Conservation (phyloP, 2,113 vertebrate species). For the Illadopsis cleaveri region DNA sequence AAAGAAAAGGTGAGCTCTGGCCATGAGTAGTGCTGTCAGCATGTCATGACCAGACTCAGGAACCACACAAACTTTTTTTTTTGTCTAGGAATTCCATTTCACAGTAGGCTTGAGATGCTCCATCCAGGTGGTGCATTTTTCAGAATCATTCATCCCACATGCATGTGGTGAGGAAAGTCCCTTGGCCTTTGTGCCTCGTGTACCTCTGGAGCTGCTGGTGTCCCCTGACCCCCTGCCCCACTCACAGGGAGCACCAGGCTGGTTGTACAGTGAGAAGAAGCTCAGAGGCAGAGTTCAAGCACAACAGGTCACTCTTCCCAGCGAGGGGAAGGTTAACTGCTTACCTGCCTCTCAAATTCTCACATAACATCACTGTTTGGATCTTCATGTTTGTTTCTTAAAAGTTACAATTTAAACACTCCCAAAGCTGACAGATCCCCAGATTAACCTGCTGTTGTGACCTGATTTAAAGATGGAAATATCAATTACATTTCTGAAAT, state of each 20-base stretch:
- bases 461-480: neutral
- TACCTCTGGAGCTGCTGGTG: neutral
- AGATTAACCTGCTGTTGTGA: neutral
- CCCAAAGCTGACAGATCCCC: neutral
- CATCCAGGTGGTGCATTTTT: neutral
- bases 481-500: neutral
- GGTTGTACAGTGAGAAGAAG: neutral
- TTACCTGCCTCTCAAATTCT: neutral
- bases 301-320: neutral
- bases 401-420: neutral
- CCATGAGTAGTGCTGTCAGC: neutral
- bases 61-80: neutral
- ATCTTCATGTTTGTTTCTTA: neutral
- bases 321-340: rapidly evolving
- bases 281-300: neutral
- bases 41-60: rapidly evolving
- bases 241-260: neutral
- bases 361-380: neutral
- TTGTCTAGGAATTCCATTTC: neutral
- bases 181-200: neutral
- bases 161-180: neutral
- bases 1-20: neutral
- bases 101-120: neutral
- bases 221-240: neutral
- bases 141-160: neutral